A percentile compares a stretch with the other conserved stretches of the same genome.
These are phyloP conservation scores for Andrena chrysosceles DNA, from an alignment of 2,888 invertebrate genomes.

Conservation along the genomic window DNA sequence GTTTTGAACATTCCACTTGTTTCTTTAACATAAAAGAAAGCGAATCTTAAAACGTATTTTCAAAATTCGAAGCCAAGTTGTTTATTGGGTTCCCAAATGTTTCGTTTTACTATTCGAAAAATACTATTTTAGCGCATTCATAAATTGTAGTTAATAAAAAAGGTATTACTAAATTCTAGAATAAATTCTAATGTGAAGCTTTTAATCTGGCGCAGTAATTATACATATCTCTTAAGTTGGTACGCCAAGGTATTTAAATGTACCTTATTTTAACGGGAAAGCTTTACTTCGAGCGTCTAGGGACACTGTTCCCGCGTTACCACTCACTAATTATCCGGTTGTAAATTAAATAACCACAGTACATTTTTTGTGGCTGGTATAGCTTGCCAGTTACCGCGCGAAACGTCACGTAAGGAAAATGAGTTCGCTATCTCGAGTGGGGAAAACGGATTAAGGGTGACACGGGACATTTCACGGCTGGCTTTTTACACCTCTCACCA, in stretches of 20 bases:
- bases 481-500: conserved; percentile 41
- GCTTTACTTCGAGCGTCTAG: neutral
- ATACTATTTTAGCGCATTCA: too few relatives aligned
- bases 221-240: conserved; percentile 18
- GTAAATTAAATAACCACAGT: conserved; percentile 14
- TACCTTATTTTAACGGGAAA: conserved; percentile 26
- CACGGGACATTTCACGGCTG: conserved; percentile 36
- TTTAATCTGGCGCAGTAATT: too few relatives aligned
- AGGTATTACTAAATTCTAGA: too few relatives aligned
- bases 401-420: conserved; percentile 32
- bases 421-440: conserved; percentile 6
- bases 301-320: neutral
- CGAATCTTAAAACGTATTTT: too few relatives aligned
- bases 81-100: too few relatives aligned
- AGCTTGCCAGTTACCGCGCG: neutral
- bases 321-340: conserved; percentile 38
- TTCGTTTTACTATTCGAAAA: too few relatives aligned
- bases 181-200: too few relatives aligned
- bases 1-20: too few relatives aligned
- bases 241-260: conserved; percentile 30
- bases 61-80: too few relatives aligned
- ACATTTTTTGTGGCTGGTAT: neutral
- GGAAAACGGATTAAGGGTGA: conserved; percentile 41
- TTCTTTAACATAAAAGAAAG: too few relatives aligned
- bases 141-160: too few relatives aligned